Evolutionary conservation across 1,140 invertebrate genomes (phyloP).

Genomic region (Aphelenchoides fujianensis): DNA sequence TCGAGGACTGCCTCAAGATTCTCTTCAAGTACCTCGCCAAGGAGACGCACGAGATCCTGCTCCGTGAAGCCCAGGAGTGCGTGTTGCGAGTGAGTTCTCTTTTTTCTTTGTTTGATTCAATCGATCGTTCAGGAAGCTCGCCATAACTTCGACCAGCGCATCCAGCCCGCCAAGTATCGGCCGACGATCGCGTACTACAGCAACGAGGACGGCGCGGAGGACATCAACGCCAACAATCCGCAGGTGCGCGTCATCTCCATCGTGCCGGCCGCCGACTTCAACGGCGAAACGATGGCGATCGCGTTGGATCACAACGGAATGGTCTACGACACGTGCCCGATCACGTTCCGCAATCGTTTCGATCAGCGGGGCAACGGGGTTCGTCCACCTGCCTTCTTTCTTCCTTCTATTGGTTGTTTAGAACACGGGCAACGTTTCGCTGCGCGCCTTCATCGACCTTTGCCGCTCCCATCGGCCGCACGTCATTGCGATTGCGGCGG

Average conservation of each 20-base stretch:
- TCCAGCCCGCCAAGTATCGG: slow-evolving; percentile 30
- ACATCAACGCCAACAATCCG: slow-evolving; percentile 73
- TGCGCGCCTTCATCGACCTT: slow-evolving; percentile 13
- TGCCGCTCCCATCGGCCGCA: slow-evolving; percentile 71
- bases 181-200: slow-evolving; percentile 43
- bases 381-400: neutral
- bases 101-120: no score
- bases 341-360: slow-evolving; percentile 9
- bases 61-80: slow-evolving; percentile 82
- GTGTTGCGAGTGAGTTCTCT: slow-evolving; percentile 70
- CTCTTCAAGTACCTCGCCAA: slow-evolving; percentile 83
- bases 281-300: slow-evolving; percentile 82
- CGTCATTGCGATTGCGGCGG: slow-evolving; percentile 82
- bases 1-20: slow-evolving; percentile 83
- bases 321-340: slow-evolving; percentile 2
- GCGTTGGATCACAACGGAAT: slow-evolving; percentile 80
- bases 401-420: neutral
- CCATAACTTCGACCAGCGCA: neutral
- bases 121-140: slow-evolving; percentile 29
- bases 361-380: neutral
- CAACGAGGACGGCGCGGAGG: slow-evolving; percentile 71
- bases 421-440: slow-evolving; percentile 11
- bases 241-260: slow-evolving; percentile 82
- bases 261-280: slow-evolving; percentile 79
- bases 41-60: slow-evolving; percentile 77